Percentiles rank a stretch among this genome's conserved stretches.
These are phyloP conservation scores for Araneus ventricosus DNA, from an alignment of 1,140 invertebrate species.

Conservation along the genomic window DNA sequence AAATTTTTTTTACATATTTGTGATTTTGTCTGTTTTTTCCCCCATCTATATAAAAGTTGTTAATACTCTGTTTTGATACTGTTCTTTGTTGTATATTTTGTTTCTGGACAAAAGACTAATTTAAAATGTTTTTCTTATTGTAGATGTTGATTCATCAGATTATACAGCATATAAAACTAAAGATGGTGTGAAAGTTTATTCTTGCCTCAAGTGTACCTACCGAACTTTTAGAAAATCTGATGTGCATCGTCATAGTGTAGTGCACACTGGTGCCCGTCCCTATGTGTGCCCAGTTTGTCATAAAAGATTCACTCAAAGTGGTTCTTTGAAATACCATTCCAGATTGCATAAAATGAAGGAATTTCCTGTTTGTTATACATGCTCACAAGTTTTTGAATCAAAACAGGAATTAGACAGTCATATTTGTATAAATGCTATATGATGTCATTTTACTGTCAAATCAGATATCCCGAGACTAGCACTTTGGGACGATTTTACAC, in stretches of 20 bases:
- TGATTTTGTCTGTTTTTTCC: no score
- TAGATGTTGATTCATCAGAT: no score
- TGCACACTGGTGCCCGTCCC: conserved; percentile 1
- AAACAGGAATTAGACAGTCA: neutral
- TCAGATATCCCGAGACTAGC: no score
- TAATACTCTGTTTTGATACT: no score
- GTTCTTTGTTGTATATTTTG: no score
- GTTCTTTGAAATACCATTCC: conserved; percentile 11
- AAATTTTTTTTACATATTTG: no score
- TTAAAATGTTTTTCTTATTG: no score
- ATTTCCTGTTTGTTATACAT: neutral
- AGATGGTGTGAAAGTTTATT: neutral
- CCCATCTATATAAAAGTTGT: no score
- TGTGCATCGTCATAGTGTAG: neutral
- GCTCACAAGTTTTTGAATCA: neutral
- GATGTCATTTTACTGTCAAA: no score
- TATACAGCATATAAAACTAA: neutral
- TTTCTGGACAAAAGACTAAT: no score
- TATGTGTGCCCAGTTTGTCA: conserved; percentile 9
- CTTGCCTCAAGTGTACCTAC: conserved; percentile 4
- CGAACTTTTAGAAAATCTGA: neutral
- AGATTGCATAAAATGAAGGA: neutral
- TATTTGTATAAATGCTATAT: neutral
- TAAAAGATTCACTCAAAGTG: neutral
- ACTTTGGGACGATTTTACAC: no score